These are phyloP conservation scores for Pseudolycoriella hygida DNA, from an alignment of 2,888 invertebrate genomes.

Conservation along the genomic window DNA sequence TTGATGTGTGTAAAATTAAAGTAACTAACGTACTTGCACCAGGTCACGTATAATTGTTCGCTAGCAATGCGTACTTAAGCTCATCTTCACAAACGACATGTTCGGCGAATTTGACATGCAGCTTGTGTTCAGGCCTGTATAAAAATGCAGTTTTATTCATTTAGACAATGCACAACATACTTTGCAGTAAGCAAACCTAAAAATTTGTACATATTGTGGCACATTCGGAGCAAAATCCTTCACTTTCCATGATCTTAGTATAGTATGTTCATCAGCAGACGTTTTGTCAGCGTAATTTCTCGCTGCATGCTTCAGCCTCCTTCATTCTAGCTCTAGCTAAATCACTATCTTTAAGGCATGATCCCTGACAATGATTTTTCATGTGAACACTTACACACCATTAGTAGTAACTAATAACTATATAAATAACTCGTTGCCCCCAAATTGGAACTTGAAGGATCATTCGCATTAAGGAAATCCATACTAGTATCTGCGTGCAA, in stretches of 20 bases:
- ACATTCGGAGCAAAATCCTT: slow-evolving; percentile 95
- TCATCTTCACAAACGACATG: slow-evolving; percentile 98
- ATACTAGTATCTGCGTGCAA: slow-evolving; percentile 93
- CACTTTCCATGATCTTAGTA: slow-evolving; percentile 87
- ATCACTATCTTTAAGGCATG: slow-evolving; percentile 91
- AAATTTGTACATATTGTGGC: slow-evolving; percentile 96
- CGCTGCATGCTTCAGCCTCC: slow-evolving; percentile 94
- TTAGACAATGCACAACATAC: too few relatives aligned
- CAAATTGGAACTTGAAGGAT: slow-evolving; percentile 93
- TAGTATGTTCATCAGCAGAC: slow-evolving; percentile 71
- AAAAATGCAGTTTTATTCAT: not conserved
- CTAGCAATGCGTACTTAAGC: slow-evolving; percentile 93
- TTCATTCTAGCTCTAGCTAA: slow-evolving; percentile 90
- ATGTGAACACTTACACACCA: too few relatives aligned
- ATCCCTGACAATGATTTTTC: slow-evolving; percentile 41
- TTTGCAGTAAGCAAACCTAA: slow-evolving; percentile 30
- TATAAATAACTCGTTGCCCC: slow-evolving; percentile 94
- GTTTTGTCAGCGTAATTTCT: slow-evolving; percentile 92
- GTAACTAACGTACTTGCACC: slow-evolving; percentile 95
- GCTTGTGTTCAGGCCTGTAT: slow-evolving; percentile 81
- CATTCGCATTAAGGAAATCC: slow-evolving; percentile 96
- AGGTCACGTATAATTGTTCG: slow-evolving; percentile 96
- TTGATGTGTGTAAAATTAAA: slow-evolving; percentile 83
- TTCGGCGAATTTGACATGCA: slow-evolving; percentile 97
- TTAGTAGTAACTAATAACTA: slow-evolving; percentile 23